Evolutionary conservation across 2,113 vertebrate species (phyloP), one percentile per base, ranked within the genome.

Genomic region (Corvus hawaiiensis): DNA sequence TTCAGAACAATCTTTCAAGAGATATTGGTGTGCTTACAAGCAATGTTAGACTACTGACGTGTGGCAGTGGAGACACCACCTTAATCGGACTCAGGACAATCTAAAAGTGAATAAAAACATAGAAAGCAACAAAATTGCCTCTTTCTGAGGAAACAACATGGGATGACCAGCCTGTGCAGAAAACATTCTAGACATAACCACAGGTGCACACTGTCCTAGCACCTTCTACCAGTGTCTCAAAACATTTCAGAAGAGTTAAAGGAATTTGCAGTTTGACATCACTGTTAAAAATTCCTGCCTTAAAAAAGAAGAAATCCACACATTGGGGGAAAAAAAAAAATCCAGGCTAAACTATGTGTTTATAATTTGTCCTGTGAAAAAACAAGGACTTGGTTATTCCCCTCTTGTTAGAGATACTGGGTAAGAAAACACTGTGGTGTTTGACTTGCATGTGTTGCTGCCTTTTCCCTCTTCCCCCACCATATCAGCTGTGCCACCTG

Each of bases 21-120:
- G 67, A 94, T 37, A 74, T 89, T 8, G 19, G 92, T 87, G 87
- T 93, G 88, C 80, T 96, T 90, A 90, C 27, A 76, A 89, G 62
- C 87, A 93, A 20, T 23, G 72, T 87, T 59, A 94, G 69, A 83
- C 68, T 94, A 75, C 67, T 16, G 46, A 78, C 56, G 49, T 62
- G 71, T 81, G 80, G 92, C 89, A 95, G 89, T 11, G 2, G 84
- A 97, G 77, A 81, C 32, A 91, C 41, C 15, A 39, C 74, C 87
- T 94, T 79, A 62, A 80, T 84, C 63, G 77, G 95, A 74, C 39
- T 67, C 91, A 67, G 91, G 79, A 95, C 62, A 96, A 95, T 87
- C 66, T 58, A 92, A 91, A 89, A 64, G 64, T 22, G 51, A 97
- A 96, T 91, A 77, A 91, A 95, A 94, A 95, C 62, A 92, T 24